Evolutionary conservation across 2,113 vertebrate genomes (phyloP), one percentile per base, ranked within the genome.

Genomic region (Raja brachyura): DNA sequence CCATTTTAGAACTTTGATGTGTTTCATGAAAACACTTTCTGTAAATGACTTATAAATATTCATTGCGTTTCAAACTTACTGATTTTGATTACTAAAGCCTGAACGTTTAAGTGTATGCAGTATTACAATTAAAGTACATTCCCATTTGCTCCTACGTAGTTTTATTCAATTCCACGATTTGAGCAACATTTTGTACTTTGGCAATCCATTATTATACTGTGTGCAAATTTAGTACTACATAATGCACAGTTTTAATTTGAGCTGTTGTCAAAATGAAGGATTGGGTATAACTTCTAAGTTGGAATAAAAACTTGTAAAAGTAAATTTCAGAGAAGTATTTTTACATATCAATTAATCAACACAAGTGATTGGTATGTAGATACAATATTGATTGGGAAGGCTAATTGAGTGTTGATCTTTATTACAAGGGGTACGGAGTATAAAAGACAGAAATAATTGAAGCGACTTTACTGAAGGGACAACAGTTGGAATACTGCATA

Each of bases 21-120:
- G 33, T 90, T 70, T 90, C 25, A 70, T 70, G 88, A 48, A 90
- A 70, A 70, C 66, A 70, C 18, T 73, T 70, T 6, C 33, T 90
- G 20, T 68, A 90, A 70, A 70, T 90, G 18, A 48, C 68, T 70
- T 70, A 90, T 90, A 73, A 90, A 90, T 90, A 90, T 90, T 90
- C 63, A 90, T 11, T 39, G 18, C 4, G 18, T 63, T 90, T 90
- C 33, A 70, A 70, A 68, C 39, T 33, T 70, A 90, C 63, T 70
- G 63, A 90, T 22, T 33, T 88, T 14, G 54, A n/a, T 90, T 70
- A 90, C 39, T 20, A 73, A 90, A 90, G 66, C 18, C 7, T 31
- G 28, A 56, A 8, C 4, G 16, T 73, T 48, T 22, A 22, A 90
- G 5, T 9, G 63, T 33, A 66, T 48, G 18, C 66, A 70, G 20